Evolutionary conservation across 2,797 vertebrate species (phyloP).

Genomic region (Liparis tanakae): DNA sequence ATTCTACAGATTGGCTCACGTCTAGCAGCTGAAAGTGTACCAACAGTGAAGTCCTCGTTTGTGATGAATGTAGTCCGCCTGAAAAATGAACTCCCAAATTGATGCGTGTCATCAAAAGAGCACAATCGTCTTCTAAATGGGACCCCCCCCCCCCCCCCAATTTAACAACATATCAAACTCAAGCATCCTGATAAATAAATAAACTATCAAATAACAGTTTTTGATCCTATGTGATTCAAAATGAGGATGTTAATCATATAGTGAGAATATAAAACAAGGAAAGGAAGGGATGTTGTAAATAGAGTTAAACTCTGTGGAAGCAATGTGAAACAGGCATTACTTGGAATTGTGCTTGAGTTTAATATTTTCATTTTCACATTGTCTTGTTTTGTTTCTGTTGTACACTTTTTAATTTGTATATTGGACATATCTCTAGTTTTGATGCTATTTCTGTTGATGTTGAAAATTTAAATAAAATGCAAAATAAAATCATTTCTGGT

Average conservation of each 20-base stretch:
- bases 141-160: constrained; percentile 12
- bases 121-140: neutral
- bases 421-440: constrained; percentile 77
- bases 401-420: constrained; percentile 76
- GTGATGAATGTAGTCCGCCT: constrained; percentile 24
- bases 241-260: constrained; percentile 43
- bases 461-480: constrained; percentile 72
- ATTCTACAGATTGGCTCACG: constrained; percentile 10
- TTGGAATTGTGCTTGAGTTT: constrained; percentile 88
- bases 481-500: constrained; percentile 1
- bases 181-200: constrained; percentile 39
- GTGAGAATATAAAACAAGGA: constrained; percentile 55
- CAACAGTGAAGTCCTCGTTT: constrained; percentile 2
- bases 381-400: constrained; percentile 67
- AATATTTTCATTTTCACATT: constrained; percentile 58
- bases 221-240: constrained; percentile 39
- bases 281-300: constrained; percentile 65
- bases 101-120: neutral
- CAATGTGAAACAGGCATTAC: constrained; percentile 79
- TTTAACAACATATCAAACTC: constrained; percentile 29
- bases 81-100: constrained; percentile 13
- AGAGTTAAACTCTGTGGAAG: constrained; percentile 57
- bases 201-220: constrained; percentile 39
- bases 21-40: constrained; percentile 10
- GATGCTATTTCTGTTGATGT: constrained; percentile 82